phyloP scores from a whole-genome alignment of 2,113 vertebrate genomes.

The Clinocottus analis region DNA sequence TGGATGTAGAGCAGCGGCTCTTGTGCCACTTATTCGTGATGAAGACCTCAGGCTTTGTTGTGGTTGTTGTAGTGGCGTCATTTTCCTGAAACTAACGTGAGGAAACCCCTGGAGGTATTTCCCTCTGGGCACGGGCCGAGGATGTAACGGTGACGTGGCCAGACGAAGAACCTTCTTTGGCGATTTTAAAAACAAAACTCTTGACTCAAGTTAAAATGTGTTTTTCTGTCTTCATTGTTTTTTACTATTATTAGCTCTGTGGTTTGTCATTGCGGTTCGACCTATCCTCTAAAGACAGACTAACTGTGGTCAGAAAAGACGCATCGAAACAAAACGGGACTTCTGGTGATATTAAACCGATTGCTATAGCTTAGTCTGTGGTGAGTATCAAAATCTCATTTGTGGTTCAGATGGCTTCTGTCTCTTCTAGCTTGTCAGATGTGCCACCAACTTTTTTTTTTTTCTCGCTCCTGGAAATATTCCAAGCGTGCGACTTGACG shows the following conservation, averaged over 20 bases:
- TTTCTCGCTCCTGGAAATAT: slow-evolving; percentile 8
- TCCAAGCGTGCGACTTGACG: slow-evolving; percentile 4
- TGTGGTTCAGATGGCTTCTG: slow-evolving; percentile 50
- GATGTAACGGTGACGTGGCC: slow-evolving; percentile 49
- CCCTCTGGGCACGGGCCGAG: slow-evolving; percentile 30
- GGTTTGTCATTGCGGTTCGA: slow-evolving; percentile 43
- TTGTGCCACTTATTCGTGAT: background rate
- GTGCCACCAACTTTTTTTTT: slow-evolving; percentile 28
- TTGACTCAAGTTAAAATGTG: slow-evolving; percentile 38
- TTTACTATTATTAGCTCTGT: slow-evolving; percentile 21
- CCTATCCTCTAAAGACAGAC: slow-evolving; percentile 22
- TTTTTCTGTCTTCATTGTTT: slow-evolving; percentile 51
- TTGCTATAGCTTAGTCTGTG: slow-evolving; percentile 46
- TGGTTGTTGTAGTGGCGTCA: slow-evolving; percentile 53
- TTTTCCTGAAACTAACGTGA: slow-evolving; percentile 63
- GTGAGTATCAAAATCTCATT: slow-evolving; percentile 60
- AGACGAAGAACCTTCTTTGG: slow-evolving; percentile 4
- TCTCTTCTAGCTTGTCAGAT: slow-evolving; percentile 50
- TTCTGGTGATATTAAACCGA: slow-evolving; percentile 49
- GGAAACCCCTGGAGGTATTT: slow-evolving; percentile 65
- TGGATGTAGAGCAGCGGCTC: slow-evolving; percentile 30
- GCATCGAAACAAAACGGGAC: background rate
- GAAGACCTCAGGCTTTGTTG: slow-evolving; percentile 61
- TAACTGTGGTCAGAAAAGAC: slow-evolving; percentile 33
- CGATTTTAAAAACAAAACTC: slow-evolving; percentile 37